A percentile compares a stretch with the other conserved stretches of the same genome.
Conservation (phyloP, 2,113 vertebrate species). For the Apistogramma diplotaenia region DNA sequence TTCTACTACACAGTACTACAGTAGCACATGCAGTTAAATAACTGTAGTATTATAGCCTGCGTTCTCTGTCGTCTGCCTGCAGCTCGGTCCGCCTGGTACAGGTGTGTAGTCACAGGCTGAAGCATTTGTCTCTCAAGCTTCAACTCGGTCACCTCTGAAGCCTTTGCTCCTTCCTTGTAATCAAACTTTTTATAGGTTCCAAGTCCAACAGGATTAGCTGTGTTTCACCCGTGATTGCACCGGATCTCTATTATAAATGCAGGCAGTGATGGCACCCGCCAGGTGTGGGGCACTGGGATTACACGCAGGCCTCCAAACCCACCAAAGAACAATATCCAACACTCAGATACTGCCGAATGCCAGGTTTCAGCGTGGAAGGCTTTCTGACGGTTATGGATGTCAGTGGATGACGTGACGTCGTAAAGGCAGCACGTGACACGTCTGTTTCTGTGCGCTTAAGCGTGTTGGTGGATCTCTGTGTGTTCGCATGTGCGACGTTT, state of each 20-base stretch:
- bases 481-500: neutral
- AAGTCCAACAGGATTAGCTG: neutral
- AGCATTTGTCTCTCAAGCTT: neutral
- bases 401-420: neutral
- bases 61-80: neutral
- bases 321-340: neutral
- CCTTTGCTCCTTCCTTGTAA: neutral
- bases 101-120: neutral
- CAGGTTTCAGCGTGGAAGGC: neutral
- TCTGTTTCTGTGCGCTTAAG: neutral
- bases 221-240: neutral
- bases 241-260: neutral
- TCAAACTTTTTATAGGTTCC: neutral
- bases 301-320: neutral
- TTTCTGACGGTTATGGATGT: neutral
- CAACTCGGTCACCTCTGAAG: neutral
- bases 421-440: neutral
- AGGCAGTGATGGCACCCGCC: neutral
- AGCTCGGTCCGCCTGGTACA: neutral
- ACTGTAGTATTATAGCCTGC: too few relatives aligned
- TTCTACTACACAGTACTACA: too few relatives aligned
- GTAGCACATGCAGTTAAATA: too few relatives aligned
- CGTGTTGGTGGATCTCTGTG: neutral
- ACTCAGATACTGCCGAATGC: neutral
- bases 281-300: neutral